Evolutionary conservation across 2,888 invertebrate species (phyloP).

Genomic region (Tipula helvola): DNA sequence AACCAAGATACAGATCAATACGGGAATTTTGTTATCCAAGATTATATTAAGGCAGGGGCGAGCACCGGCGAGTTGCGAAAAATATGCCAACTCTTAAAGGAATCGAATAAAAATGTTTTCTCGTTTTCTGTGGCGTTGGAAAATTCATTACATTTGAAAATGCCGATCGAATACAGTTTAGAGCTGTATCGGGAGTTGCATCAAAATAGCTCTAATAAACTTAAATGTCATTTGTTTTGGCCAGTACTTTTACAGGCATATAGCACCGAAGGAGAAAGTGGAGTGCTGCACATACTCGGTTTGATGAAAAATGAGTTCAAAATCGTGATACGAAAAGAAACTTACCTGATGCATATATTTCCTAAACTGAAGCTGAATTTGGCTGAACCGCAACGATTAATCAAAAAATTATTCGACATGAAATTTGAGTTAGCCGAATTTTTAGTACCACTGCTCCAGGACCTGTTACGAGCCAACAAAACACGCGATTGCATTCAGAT

Average conservation of each 20-base stretch:
- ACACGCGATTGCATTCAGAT: background rate
- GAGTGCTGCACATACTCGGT: constrained; percentile 39
- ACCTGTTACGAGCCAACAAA: constrained; percentile 17
- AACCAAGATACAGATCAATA: constrained; percentile 42
- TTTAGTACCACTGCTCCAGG: constrained; percentile 24
- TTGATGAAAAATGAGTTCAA: constrained; percentile 40
- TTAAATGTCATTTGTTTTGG: constrained; percentile 54
- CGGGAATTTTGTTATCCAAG: constrained; percentile 42
- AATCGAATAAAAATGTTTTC: constrained; percentile 34
- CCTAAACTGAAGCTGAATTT: constrained; percentile 34
- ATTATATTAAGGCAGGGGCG: constrained; percentile 42
- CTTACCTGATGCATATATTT: constrained; percentile 41
- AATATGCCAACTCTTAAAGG: constrained; percentile 23
- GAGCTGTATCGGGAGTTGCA: constrained; percentile 23
- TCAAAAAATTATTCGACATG: constrained; percentile 24
- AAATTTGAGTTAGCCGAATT: constrained; percentile 25
- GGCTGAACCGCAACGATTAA: constrained; percentile 22
- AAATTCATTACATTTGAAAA: constrained; percentile 18
- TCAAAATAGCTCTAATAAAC: background rate
- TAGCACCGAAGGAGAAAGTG: constrained; percentile 39
- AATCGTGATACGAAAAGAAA: constrained; percentile 44
- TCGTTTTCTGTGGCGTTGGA: constrained; percentile 35
- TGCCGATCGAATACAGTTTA: constrained; percentile 14
- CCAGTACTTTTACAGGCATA: constrained; percentile 43
- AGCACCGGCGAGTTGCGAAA: constrained; percentile 30